phyloP scores from a whole-genome alignment of 2,888 invertebrate genomes.

The Lepidocyrtoides sp. region DNA sequence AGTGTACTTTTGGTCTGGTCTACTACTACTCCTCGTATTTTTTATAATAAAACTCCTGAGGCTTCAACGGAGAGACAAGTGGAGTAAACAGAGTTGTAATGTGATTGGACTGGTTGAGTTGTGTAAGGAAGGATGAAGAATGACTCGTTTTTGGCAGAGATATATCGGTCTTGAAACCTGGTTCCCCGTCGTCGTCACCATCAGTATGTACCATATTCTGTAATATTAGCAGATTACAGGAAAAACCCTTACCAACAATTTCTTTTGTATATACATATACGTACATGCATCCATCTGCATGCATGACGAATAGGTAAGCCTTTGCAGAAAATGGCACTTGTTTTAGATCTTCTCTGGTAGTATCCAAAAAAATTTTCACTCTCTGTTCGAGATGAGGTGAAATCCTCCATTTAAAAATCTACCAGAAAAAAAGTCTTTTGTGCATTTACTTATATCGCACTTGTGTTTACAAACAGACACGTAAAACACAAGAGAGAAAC shows the following conservation, averaged over 20 bases:
- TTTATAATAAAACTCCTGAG: constrained; percentile 71
- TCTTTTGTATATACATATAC: neutral
- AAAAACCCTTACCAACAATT: neutral
- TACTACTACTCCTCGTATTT: constrained; percentile 13
- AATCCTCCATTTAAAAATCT: constrained; percentile 45
- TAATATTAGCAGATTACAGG: neutral
- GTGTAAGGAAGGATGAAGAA: constrained; percentile 70
- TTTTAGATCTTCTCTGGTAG: neutral
- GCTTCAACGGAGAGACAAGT: constrained; percentile 57
- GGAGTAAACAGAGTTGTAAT: constrained; percentile 69
- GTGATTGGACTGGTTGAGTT: constrained; percentile 74
- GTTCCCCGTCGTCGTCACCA: constrained; percentile 51
- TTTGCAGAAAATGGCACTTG: too few relatives aligned
- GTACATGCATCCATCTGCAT: neutral
- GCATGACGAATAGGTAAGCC: too few relatives aligned
- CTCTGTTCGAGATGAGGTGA: constrained; percentile 34
- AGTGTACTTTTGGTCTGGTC: constrained; percentile 5
- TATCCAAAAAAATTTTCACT: neutral
- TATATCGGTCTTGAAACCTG: constrained; percentile 68
- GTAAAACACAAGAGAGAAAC: constrained; percentile 37
- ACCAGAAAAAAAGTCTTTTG: constrained; percentile 31
- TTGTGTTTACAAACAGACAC: constrained; percentile 65
- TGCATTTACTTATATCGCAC: constrained; percentile 43
- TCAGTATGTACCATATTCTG: constrained; percentile 36
- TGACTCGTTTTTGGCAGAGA: constrained; percentile 75